phyloP scores from a whole-genome alignment of 1,140 invertebrate species.

The Calephelis virginiensis region DNA sequence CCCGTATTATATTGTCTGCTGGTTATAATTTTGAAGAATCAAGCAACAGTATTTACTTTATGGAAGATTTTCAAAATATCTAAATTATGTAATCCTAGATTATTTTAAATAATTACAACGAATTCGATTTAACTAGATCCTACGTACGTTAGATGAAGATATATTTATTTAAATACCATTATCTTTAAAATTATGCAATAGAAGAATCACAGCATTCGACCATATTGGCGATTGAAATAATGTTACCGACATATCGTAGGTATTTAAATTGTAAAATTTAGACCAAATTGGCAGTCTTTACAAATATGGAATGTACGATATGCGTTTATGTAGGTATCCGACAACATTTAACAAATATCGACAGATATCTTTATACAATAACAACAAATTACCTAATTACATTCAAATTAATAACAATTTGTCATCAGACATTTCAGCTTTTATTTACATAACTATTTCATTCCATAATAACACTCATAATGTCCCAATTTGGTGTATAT shows the following conservation, averaged over 20 bases:
- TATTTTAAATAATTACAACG: conserved; percentile 67
- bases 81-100: conserved; percentile 63
- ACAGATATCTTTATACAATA: conserved; percentile 73
- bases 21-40: conserved; percentile 51
- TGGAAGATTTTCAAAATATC: conserved; percentile 71
- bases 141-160: conserved; percentile 71
- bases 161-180: conserved; percentile 43
- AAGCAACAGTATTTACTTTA: conserved; percentile 56
- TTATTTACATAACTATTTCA: conserved; percentile 18
- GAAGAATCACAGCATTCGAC: conserved; percentile 77
- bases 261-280: conserved; percentile 77
- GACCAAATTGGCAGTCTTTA: conserved; percentile 78
- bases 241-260: conserved; percentile 72
- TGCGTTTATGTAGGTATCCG: conserved; percentile 76
- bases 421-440: conserved; percentile 30
- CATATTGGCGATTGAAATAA: conserved; percentile 72
- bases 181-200: conserved; percentile 74
- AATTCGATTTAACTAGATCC: conserved; percentile 72
- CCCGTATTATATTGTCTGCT: conserved; percentile 68
- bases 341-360: conserved; percentile 73
- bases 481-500: conserved; percentile 16
- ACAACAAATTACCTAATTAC: conserved; percentile 66
- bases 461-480: conserved; percentile 28
- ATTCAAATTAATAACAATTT: conserved; percentile 47
- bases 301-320: conserved; percentile 78